Evolutionary conservation across 1,140 invertebrate genomes (phyloP), one percentile per base, ranked within the genome.

Genomic region (Galendromus occidentalis): DNA sequence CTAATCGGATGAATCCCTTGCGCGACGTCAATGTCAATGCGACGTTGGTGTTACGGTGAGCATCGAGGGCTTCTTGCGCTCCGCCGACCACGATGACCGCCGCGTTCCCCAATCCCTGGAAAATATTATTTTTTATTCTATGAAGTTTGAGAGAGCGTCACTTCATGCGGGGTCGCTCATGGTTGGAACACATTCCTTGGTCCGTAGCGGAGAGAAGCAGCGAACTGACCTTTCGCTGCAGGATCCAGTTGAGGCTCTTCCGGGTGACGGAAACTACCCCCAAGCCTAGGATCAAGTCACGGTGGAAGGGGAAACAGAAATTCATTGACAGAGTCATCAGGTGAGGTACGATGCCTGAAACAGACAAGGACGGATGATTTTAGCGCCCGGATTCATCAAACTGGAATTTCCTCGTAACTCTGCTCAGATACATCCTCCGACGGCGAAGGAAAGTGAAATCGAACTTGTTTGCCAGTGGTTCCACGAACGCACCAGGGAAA

Each of bases 1-100:
- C 88, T 33, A 89, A 72, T 69, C 81, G 84, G 5, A 88, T 77
- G 71, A 92, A 93, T 44, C 89, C 89, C 73, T 86, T 88, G 39
- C 75, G 67, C 59, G 80, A 82, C 68, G 81, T 84, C 1, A 90
- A 71, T 44, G 87, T 79, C 7, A 88, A 76, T 67, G 80, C 80
- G 69, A 88, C 86, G 22, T 59, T 22, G 44, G 80, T 77, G 0
- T 84, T 84, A 1, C 75, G 73, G 68, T 73, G 70, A 7, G 77
- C 75, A 66, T 79, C 78, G 9, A 78, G 76, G 0, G 86, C 82
- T 76, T 93, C 89, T 12, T 84, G 82, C 0, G 88, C 86, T 2
- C 89, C 89, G 1, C 89, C 89, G 7, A 88, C 81, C 28, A 89
- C 80, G 0, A 92, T 73, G 0, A 83, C 79, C 0, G 82, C 79